phyloP scores from a whole-genome alignment of 2,113 vertebrate species.

The Ictidomys tridecemlineatus region DNA sequence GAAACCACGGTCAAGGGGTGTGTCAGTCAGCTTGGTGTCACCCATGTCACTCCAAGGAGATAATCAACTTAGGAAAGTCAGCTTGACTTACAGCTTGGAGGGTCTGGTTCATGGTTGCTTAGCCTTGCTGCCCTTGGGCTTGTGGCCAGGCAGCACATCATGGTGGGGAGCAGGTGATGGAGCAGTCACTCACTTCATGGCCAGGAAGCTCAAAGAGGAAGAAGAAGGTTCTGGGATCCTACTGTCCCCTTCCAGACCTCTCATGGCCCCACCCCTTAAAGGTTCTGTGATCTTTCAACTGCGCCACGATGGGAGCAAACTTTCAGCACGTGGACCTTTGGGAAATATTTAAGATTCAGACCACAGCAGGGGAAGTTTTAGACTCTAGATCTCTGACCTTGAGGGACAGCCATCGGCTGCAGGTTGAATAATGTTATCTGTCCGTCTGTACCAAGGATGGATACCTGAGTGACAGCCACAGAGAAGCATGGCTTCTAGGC shows the following conservation, averaged over 20 bases:
- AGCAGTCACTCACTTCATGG: too few species aligned
- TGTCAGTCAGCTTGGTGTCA: neutral
- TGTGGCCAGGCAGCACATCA: neutral
- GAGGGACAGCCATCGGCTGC: accelerated
- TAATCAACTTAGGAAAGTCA: neutral
- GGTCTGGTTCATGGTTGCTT: neutral
- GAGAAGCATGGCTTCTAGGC: accelerated
- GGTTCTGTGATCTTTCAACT: neutral
- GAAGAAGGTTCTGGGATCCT: neutral
- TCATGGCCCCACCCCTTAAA: too few species aligned
- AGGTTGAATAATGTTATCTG: neutral
- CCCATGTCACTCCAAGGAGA: neutral
- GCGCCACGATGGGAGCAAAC: neutral
- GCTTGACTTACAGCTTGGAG: neutral
- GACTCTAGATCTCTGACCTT: too few species aligned
- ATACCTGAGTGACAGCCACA: accelerated
- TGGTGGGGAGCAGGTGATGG: neutral
- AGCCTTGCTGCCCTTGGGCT: neutral
- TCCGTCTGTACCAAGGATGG: accelerated
- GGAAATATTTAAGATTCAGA: neutral
- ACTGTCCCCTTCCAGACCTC: neutral
- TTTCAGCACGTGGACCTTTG: too few species aligned
- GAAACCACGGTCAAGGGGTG: accelerated
- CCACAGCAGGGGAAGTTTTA: neutral
- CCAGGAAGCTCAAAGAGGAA: neutral